phyloP scores from a whole-genome alignment of 1,140 invertebrate genomes.

The Theocolax elegans region DNA sequence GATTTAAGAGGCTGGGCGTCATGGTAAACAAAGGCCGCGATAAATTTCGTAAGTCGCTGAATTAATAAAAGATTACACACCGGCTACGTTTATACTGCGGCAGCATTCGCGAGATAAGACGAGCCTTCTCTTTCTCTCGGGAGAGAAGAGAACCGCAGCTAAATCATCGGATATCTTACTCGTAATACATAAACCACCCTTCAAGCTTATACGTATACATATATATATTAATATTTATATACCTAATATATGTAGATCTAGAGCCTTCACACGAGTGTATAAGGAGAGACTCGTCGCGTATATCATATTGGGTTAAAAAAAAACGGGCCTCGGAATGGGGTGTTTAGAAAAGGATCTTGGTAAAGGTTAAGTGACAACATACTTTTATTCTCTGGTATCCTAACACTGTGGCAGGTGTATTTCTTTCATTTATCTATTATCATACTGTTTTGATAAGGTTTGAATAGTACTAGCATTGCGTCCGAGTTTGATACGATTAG shows the following conservation, averaged over 20 bases:
- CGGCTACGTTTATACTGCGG: conserved; percentile 42
- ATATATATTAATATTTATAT: conserved; percentile 44
- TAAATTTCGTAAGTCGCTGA: conserved; percentile 68
- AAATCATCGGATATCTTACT: conserved; percentile 69
- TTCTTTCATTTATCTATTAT: too few relatives aligned
- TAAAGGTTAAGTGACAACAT: too few relatives aligned
- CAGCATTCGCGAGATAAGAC: conserved; percentile 62
- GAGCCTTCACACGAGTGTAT: not conserved
- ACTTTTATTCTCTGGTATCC: too few relatives aligned
- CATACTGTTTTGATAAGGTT: too few relatives aligned
- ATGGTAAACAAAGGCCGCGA: conserved; percentile 67
- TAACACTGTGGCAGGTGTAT: too few relatives aligned
- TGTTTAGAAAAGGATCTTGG: too few relatives aligned
- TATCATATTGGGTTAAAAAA: too few relatives aligned
- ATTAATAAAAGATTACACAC: conserved; percentile 69
- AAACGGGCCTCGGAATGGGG: too few relatives aligned
- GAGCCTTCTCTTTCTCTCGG: conserved; percentile 54
- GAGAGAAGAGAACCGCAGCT: conserved; percentile 54
- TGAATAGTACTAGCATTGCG: too few relatives aligned
- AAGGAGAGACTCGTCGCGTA: too few relatives aligned
- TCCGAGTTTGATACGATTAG: too few relatives aligned
- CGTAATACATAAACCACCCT: conserved; percentile 69
- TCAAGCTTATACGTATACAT: conserved; percentile 59
- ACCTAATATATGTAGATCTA: not conserved
- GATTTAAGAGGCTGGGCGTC: conserved; percentile 58